phyloP scores from a whole-genome alignment of 1,140 invertebrate species.

The Apis dorsata region DNA sequence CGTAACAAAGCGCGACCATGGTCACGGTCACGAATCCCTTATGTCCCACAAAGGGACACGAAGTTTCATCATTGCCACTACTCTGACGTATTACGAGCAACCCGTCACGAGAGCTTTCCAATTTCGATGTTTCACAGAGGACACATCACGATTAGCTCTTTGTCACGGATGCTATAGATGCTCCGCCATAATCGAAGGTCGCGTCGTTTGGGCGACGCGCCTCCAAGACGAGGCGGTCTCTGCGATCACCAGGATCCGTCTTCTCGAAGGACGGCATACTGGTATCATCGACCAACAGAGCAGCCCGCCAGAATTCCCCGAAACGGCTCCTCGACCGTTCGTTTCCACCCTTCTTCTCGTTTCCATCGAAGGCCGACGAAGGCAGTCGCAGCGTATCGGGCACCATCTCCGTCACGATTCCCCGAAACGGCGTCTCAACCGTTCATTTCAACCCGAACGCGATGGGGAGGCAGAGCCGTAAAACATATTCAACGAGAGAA shows the following conservation, averaged over 20 bases:
- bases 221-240: background rate
- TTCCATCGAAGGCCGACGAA: conserved; percentile 11
- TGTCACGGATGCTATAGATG: conserved; percentile 7
- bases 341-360: background rate
- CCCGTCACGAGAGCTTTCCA: background rate
- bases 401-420: background rate
- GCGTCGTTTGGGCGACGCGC: background rate
- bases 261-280: background rate
- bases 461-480: background rate
- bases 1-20: background rate
- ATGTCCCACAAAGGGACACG: too few relatives aligned
- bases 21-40: conserved; percentile 3
- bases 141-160: conserved; percentile 31
- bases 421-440: background rate
- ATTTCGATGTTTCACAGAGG: too few relatives aligned
- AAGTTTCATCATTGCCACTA: background rate
- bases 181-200: conserved; percentile 40
- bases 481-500: conserved; percentile 8
- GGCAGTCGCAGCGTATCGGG: background rate
- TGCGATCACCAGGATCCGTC: conserved; percentile 37
- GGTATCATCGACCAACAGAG: too few relatives aligned
- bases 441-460: background rate
- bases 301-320: conserved; percentile 23
- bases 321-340: background rate
- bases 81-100: background rate